These are phyloP conservation scores for Apodemia hepburni DNA, from an alignment of 2,888 invertebrate genomes.

Conservation along the genomic window DNA sequence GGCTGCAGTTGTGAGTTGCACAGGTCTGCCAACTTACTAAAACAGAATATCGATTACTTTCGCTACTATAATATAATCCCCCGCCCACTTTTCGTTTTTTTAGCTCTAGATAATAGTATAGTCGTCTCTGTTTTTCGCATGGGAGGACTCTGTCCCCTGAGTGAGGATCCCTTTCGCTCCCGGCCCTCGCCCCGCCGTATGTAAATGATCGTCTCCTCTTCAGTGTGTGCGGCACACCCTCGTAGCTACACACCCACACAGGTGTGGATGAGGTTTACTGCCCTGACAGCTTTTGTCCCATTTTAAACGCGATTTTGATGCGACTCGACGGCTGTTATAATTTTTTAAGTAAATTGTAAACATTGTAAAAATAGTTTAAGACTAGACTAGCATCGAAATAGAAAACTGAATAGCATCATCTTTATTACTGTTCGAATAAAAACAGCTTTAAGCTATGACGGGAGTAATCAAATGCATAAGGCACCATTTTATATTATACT, in stretches of 20 bases:
- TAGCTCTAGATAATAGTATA: conserved; percentile 70
- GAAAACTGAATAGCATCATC: not conserved
- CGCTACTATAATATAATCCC: conserved; percentile 81
- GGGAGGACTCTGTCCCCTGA: conserved; percentile 49
- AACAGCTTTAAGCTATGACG: too few relatives aligned
- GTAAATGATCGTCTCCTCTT: conserved; percentile 76
- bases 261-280: conserved; percentile 68
- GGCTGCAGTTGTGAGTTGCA: conserved; percentile 64
- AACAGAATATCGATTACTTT: conserved; percentile 82
- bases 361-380: not conserved
- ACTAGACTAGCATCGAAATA: not conserved
- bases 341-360: conserved; percentile 15
- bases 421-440: not conserved
- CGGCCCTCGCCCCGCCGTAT: conserved; percentile 64
- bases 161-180: conserved; percentile 48
- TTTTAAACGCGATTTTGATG: conserved; percentile 70
- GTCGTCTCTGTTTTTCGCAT: conserved; percentile 65
- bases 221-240: conserved; percentile 57
- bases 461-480: too few relatives aligned
- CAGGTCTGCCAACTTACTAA: conserved; percentile 76
- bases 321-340: conserved; percentile 49
- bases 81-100: conserved; percentile 80
- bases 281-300: conserved; percentile 75
- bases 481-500: too few relatives aligned
- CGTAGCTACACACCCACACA: conserved; percentile 49